Evolutionary conservation across 2,113 vertebrate genomes (phyloP).

Genomic region (Empidonax traillii): DNA sequence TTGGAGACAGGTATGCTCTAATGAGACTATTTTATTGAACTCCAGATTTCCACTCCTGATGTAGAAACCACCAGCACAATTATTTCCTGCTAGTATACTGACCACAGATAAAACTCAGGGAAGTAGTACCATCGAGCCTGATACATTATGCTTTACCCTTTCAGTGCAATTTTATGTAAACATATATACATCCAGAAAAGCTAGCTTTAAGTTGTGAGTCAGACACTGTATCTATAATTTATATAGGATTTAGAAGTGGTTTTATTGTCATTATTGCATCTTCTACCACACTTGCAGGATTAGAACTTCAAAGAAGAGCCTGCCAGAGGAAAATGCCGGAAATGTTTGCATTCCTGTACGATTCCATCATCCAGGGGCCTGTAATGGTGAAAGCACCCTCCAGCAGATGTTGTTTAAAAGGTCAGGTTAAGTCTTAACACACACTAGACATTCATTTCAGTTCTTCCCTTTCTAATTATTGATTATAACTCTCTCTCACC

Average conservation of each 20-base stretch:
- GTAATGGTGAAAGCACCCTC: slow-evolving; percentile 11
- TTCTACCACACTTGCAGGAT: neutral
- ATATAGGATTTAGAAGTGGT: neutral
- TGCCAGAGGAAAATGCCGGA: slow-evolving; percentile 44
- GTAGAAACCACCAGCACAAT: slow-evolving; percentile 62
- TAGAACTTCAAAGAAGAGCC: slow-evolving; percentile 45
- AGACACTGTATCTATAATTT: neutral
- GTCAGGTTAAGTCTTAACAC: slow-evolving; percentile 11
- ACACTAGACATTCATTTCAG: neutral
- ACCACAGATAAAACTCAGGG: slow-evolving; percentile 60
- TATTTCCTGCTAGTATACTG: slow-evolving; percentile 53
- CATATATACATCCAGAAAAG: neutral
- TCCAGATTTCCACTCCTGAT: slow-evolving; percentile 61
- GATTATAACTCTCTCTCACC: neutral
- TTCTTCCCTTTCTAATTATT: neutral
- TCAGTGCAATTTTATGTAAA: neutral
- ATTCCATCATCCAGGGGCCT: slow-evolving; percentile 40
- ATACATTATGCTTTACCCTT: neutral
- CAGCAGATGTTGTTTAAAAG: slow-evolving; percentile 32
- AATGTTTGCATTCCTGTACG: slow-evolving; percentile 54
- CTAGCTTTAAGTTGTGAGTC: neutral
- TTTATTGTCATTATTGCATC: neutral
- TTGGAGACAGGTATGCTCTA: slow-evolving; percentile 59
- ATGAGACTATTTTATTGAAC: slow-evolving; percentile 60
- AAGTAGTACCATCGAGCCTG: neutral